Conservation (phyloP, 2,888 invertebrate species). For the Biston betularia region DNA sequence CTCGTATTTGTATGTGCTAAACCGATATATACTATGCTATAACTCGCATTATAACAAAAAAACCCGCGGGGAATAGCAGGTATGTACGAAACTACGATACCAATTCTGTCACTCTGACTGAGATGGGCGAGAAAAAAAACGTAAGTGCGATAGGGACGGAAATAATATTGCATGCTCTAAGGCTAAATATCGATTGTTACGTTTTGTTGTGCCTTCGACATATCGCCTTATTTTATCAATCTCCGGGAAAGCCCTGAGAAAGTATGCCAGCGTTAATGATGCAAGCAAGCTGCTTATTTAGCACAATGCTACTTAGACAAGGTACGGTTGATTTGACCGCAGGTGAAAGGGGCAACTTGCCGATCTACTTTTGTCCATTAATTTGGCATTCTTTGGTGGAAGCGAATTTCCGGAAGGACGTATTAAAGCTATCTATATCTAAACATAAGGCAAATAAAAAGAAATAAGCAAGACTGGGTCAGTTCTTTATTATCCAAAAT, state of each 20-base stretch:
- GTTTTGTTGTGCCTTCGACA: not conserved
- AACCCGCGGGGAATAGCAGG: too few relatives aligned
- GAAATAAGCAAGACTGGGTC: not conserved
- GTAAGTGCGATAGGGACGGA: too few relatives aligned
- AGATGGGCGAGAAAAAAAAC: too few relatives aligned
- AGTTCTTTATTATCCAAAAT: too few relatives aligned
- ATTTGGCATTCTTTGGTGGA: conserved; percentile 1
- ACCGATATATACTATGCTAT: too few relatives aligned
- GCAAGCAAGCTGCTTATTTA: conserved; percentile 50
- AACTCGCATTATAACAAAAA: too few relatives aligned
- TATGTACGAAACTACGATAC: too few relatives aligned
- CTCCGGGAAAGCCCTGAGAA: conserved; percentile 55
- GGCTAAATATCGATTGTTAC: too few relatives aligned
- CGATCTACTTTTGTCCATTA: conserved; percentile 19
- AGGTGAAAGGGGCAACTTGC: conserved; percentile 53
- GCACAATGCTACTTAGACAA: conserved; percentile 48
- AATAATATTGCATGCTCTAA: too few relatives aligned
- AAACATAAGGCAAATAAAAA: not conserved
- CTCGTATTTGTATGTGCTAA: too few relatives aligned
- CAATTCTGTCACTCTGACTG: too few relatives aligned
- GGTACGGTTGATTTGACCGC: conserved; percentile 46
- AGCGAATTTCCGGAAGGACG: conserved; percentile 4
- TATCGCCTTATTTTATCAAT: conserved; percentile 23
- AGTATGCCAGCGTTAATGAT: conserved; percentile 65
- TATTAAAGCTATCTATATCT: not conserved